Evolutionary conservation across 2,113 vertebrate genomes (phyloP), one percentile per base, ranked within the genome.

Genomic region (Pseudolaguvia tuberculata): DNA sequence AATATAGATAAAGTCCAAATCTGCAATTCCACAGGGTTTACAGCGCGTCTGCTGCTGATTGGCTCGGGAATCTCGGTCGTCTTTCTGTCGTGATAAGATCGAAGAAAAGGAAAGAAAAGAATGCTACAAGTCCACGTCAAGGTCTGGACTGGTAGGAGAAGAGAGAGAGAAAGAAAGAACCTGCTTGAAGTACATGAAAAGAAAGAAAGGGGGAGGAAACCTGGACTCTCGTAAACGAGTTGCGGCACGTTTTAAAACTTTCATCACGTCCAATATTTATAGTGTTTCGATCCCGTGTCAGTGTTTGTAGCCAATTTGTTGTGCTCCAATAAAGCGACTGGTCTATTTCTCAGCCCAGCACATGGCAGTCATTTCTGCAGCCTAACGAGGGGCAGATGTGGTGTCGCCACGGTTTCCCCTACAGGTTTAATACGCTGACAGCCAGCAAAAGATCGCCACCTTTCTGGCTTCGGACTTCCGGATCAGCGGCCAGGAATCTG

Each of bases 371-470:
- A 90, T 92, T 92, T 90, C 84, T 88, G 89, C 84, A 27, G 83
- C 62, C 85, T 94, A 94, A 95, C 90, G 89, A 90, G 88, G 91
- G 91, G 91, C 94, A 95, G 92, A 94, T 94, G 93, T 91, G 84
- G 86, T 70, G 84, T 89, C 87, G 89, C 84, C 90, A 86, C 81
- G 85, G 88, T 89, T 91, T 90, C 87, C 79, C 89, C 84, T 90
- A 87, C 87, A 88, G 88, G 88, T 89, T 88, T 86, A 86, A 90
- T 81, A 78, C 81, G 81, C 84, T 86, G 88, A 91, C 89, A 88
- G 84, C 67, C 82, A 11, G 39, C 86, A 83, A 88, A 85, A 87
- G 88, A 90, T 87, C 88, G 85, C 81, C 13, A 84, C 72, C 83
- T 87, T 79, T 83, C 71, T 66, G 77, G 85, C 85, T 67, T 74